These are phyloP conservation scores for Dioctria rufipes DNA, from an alignment of 2,888 invertebrate species.

Conservation along the genomic window DNA sequence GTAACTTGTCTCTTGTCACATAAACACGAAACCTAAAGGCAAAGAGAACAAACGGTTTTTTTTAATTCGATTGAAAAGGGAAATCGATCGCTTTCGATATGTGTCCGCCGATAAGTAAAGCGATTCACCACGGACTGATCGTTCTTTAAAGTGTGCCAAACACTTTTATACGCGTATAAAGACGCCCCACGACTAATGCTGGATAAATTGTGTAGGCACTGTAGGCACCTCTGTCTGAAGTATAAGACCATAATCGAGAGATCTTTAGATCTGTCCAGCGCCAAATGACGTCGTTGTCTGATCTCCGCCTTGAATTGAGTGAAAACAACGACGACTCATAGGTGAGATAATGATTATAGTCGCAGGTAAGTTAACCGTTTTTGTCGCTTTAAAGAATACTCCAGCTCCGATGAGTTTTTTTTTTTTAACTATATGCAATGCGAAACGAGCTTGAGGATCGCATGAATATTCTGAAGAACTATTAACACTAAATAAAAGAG, in stretches of 20 bases:
- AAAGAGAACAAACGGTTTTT: neutral
- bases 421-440: neutral
- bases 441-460: neutral
- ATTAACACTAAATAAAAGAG: neutral
- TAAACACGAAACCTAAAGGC: neutral
- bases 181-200: neutral
- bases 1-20: too few species aligned
- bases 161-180: conserved; percentile 17
- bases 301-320: conserved; percentile 6
- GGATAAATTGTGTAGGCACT: conserved; percentile 7
- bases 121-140: conserved; percentile 28
- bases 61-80: neutral
- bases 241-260: conserved; percentile 23
- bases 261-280: neutral
- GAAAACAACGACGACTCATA: conserved; percentile 12
- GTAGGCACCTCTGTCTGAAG: neutral
- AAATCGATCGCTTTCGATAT: neutral
- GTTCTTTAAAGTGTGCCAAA: conserved; percentile 1
- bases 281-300: conserved; percentile 31
- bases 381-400: conserved; percentile 8
- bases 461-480: neutral
- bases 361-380: conserved; percentile 32
- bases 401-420: neutral
- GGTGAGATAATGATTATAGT: conserved; percentile 26
- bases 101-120: neutral